Evolutionary conservation across 2,797 vertebrate species (phyloP).

Genomic region (Cygnus olor): DNA sequence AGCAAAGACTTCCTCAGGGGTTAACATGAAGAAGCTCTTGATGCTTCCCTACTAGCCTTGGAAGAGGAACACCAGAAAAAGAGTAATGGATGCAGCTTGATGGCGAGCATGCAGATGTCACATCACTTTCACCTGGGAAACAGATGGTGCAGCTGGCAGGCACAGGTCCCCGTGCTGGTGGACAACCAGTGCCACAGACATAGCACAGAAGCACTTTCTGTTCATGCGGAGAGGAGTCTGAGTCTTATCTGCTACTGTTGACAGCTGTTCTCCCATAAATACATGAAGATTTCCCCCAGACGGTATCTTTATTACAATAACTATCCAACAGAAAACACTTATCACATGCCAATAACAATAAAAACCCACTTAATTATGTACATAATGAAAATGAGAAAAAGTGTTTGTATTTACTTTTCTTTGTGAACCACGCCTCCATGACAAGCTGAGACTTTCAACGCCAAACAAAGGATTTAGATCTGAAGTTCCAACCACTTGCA

Average conservation of each 20-base stretch:
- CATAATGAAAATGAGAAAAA: neutral
- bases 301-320: neutral
- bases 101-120: neutral
- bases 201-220: neutral
- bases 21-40: neutral
- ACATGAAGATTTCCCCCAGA: neutral
- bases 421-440: neutral
- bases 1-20: neutral
- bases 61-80: neutral
- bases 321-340: neutral
- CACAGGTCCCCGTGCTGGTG: accelerated
- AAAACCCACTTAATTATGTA: neutral
- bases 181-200: neutral
- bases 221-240: neutral
- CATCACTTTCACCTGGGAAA: neutral
- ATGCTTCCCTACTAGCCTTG: neutral
- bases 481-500: neutral
- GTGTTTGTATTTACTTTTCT: neutral
- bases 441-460: neutral
- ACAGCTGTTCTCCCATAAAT: neutral
- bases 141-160: neutral
- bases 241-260: accelerated
- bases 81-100: neutral
- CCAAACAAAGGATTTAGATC: neutral
- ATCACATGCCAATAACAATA: neutral